Evolutionary conservation across 2,113 vertebrate species (phyloP).

Genomic region (Leptodactylus fuscus): DNA sequence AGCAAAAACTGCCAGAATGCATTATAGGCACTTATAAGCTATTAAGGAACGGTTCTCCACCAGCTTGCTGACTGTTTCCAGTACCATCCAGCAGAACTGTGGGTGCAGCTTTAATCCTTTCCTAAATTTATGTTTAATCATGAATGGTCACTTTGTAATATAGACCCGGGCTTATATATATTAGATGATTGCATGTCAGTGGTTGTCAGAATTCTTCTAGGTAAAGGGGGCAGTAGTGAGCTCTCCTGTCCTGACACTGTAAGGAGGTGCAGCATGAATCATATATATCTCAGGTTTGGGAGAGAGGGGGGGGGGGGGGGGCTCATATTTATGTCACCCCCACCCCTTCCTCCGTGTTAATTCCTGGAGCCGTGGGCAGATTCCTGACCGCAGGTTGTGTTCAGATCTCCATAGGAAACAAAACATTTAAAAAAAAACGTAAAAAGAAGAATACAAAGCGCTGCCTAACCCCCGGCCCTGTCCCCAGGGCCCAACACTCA

Average conservation of each 20-base stretch:
- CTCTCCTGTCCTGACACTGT: too few relatives aligned
- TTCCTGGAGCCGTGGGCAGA: neutral
- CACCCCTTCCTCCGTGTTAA: neutral
- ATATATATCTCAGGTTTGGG: neutral
- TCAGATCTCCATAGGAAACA: constrained; percentile 20
- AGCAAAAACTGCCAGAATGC: too few relatives aligned
- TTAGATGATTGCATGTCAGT: too few relatives aligned
- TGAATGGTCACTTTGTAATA: too few relatives aligned
- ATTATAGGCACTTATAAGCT: too few relatives aligned
- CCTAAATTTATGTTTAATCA: too few relatives aligned
- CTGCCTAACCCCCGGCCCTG: neutral
- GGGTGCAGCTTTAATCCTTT: too few relatives aligned
- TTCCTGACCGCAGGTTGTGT: neutral
- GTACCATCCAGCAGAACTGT: neutral
- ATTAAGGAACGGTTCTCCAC: too few relatives aligned
- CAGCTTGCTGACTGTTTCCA: neutral
- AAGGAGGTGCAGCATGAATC: neutral
- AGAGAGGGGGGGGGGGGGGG: neutral
- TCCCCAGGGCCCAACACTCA: neutral
- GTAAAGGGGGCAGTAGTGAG: too few relatives aligned
- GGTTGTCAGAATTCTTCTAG: too few relatives aligned
- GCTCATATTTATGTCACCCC: neutral
- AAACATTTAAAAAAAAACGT: too few relatives aligned
- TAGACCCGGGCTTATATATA: too few relatives aligned
- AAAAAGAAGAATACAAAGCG: neutral